Evolutionary conservation across 2,888 invertebrate species (phyloP).

Genomic region (Agrilus biguttatus): DNA sequence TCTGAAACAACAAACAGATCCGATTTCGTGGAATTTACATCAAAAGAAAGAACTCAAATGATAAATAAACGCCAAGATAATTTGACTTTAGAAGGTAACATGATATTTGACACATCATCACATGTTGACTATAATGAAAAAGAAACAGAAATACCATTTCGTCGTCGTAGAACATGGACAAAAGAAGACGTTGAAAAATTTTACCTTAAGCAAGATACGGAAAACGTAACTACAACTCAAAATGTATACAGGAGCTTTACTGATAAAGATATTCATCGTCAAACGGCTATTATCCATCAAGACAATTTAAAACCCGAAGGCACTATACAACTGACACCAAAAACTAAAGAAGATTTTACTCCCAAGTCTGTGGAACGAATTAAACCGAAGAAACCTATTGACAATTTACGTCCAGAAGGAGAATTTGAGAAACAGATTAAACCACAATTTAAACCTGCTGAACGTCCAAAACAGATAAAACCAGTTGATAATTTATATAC

Average conservation of each 20-base stretch:
- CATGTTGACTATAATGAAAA: constrained; percentile 49
- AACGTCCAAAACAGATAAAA: constrained; percentile 20
- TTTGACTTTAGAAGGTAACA: constrained; percentile 51
- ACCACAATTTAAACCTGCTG: constrained; percentile 23
- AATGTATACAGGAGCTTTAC: constrained; percentile 51
- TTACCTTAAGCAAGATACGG: constrained; percentile 41
- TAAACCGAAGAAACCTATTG: constrained; percentile 29
- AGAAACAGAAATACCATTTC: constrained; percentile 37
- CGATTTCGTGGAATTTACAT: constrained; percentile 49
- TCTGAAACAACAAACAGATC: constrained; percentile 53
- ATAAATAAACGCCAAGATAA: constrained; percentile 48
- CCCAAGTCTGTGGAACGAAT: constrained; percentile 26
- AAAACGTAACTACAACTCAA: constrained; percentile 49
- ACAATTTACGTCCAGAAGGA: constrained; percentile 35
- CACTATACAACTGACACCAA: constrained; percentile 32
- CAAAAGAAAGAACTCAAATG: constrained; percentile 42
- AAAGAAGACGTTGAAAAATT: constrained; percentile 60
- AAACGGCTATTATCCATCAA: constrained; percentile 25
- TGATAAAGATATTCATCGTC: constrained; percentile 36
- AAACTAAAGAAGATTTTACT: constrained; percentile 30
- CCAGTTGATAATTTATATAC: constrained; percentile 29
- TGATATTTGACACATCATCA: constrained; percentile 49
- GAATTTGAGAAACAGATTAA: constrained; percentile 27
- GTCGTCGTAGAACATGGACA: constrained; percentile 52
- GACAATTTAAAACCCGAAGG: constrained; percentile 40